Percentiles rank a stretch among this genome's conserved stretches.
phyloP scores from a whole-genome alignment of 2,888 invertebrate species.

The Azorinus chamasolen region DNA sequence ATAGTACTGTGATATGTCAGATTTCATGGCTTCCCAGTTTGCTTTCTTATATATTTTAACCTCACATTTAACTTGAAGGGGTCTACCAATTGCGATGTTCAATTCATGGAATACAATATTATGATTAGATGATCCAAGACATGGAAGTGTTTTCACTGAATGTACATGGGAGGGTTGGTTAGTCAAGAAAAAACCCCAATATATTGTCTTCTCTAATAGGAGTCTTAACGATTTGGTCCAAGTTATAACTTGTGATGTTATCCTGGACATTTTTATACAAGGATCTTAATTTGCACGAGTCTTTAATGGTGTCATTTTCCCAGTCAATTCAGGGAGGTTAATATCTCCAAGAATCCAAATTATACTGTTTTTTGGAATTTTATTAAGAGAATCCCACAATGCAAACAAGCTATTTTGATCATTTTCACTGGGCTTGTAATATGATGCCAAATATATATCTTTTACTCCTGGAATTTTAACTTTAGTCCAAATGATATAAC shows the following conservation, averaged over 20 bases:
- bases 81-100: no score
- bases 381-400: neutral
- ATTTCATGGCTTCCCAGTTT: no score
- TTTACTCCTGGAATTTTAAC: no score
- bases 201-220: no score
- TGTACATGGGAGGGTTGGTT: neutral
- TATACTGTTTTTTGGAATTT: constrained; percentile 6
- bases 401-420: neutral
- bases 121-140: no score
- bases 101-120: no score
- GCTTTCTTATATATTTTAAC: no score
- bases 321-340: neutral
- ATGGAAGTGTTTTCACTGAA: neutral
- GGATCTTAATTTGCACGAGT: neutral
- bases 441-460: neutral
- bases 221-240: neutral
- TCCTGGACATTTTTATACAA: neutral
- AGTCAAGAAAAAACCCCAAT: neutral
- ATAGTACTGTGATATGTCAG: no score
- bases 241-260: constrained; percentile 4
- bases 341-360: neutral
- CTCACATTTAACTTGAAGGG: no score
- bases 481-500: no score
- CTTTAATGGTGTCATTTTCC: no score
- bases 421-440: constrained; percentile 2